Base-by-base conservation (phyloP, 2,113 vertebrate genomes). In the Perognathus longimembris region DNA sequence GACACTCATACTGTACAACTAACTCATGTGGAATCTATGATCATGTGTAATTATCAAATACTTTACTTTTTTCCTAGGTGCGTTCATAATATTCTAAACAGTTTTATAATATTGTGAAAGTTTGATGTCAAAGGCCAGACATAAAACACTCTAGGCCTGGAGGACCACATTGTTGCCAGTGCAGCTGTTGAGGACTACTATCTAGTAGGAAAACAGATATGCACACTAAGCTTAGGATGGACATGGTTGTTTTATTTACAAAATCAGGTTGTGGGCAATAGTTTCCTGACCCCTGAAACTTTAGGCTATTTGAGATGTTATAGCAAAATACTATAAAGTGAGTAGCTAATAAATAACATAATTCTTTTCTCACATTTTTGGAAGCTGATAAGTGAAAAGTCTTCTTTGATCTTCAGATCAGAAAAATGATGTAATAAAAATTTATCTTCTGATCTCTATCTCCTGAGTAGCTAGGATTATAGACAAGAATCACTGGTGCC, bases 21-120 rank as follows among this genome's bases (percentile, higher is more conserved):
- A 66, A 34, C 61, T 83, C 61, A 91, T 40, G 12, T 57, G 28
- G 26, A 85, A 85, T 7, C 10, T 73, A 40, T 24, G 57, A 30
- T 61, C 5, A 74, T 26, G 78, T 93, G 82, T 66, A 94, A 86
- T 64, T 82, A 18, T 12, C 5, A 66, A 45, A 5, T 61, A 45
- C 7, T 94, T 70, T 20, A 63, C 22, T 71, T 50, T 92, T 93
- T 90, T 83, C 38, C 17, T 83, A 61, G 36, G 5, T 34, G 14
- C 67, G 86, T 91, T 83, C 30, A 61, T 80, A 82, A 36, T 80
- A 79, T 78, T 90, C 38, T 89, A 22, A 61, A 45, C 5, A 24
- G 4, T 61, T 24, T 26, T 6, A 61, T 61, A 7, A 61, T 61
- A 61, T 61, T 26, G 50, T 14, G 54, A 75, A 91, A 40, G 24